Base-by-base conservation (phyloP, 1,140 invertebrate species). In the Megalopta genalis region DNA sequence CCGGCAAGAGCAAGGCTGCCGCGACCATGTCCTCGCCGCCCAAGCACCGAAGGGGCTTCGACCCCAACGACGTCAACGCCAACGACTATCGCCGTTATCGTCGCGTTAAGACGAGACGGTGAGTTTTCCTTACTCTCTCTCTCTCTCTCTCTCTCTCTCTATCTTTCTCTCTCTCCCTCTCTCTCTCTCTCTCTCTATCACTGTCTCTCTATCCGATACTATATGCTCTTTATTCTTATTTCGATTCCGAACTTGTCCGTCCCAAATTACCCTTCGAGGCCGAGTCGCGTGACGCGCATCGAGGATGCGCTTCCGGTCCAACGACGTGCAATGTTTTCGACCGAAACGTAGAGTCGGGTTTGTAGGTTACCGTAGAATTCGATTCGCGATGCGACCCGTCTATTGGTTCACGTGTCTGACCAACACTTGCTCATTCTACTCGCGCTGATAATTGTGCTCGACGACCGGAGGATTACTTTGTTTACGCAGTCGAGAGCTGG, bases 1-100 rank as follows among this genome's bases (percentile, higher is more conserved):
- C 78, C 78, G 86, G 72, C 76, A 92, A 91, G 77, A 85, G 72
- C 77, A 92, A 91, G 77, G 85, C 84, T 54, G 88, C 86, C 27
- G 86, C 83, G 16, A 86, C 84, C 69, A 92, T 91, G 90, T 91
- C 91, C 72, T 91, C 91, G 25, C 87, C 90, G 70, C 88, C 90
- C 21, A 91, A 91, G 75, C 90, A 92, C 77, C 90, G 91, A 39
- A 86, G 91, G 81, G 90, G 90, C 77, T 92, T 92, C 85, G 91
- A 92, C 81, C 86, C 88, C 82, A 91, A 89, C 70, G 91, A 92
- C 80, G 82, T 89, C n/a, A 86, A 87, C 59, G 85, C 80, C 81
- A 84, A 77, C 67, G 90, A 92, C 66, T 92, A 86, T 80, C 89
- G 90, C 71, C 90, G 91, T 80, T 91, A 89, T 86, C 90, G 90